Base-by-base conservation (phyloP, 2,113 vertebrate genomes). In the Vombatus ursinus region DNA sequence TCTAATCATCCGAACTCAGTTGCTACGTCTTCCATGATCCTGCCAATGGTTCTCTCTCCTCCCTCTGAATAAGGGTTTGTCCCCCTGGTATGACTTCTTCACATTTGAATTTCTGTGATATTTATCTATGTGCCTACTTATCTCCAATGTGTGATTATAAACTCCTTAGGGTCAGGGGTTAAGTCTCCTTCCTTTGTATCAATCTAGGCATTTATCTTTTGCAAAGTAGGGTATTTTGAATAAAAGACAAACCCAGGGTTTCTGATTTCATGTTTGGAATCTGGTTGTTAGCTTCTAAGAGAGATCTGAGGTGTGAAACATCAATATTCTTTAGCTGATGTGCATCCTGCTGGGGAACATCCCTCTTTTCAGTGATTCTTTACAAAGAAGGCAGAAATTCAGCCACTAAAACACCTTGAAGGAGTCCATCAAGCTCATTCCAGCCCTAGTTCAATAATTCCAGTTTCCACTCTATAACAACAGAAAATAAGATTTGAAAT, bases 251-350 rank as follows among this genome's bases (percentile, higher is more conserved):
- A 31, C 52, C 57, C 49, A 44, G 5, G 28, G 3, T 0, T 0
- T 90, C 4, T 37, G 68, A 23, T 5, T 37, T 84, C 53, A 89
- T 77, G 52, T 93, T 49, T 93, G 91, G 52, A 92, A 94, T 8
- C 50, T 91, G 50, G 1, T 89, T n/a, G 77, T 47, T 68, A 93
- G 77, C 52, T 57, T 92, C 44, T 48, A 54, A 49, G 9, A 47
- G 90, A 96, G 91, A 91, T 48, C 44, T 61, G 91, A 53, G 28
- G 49, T 51, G 92, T 90, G 94, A 61, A 92, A 95, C 28, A 44
- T 0, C 23, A 2, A 0, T 61, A 50, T 91, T 89, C 94, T 95
- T 31, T 94, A 37, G 37, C 57, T 49, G 5, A 23, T 26, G 1
- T 37, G 37, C 57, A 23, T 96, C 44, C 91, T 49, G 22, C 3